A percentile compares a stretch with the other conserved stretches of the same genome.
phyloP scores from a whole-genome alignment of 1,140 invertebrate species.

The Zaprionus lachaisei region DNA sequence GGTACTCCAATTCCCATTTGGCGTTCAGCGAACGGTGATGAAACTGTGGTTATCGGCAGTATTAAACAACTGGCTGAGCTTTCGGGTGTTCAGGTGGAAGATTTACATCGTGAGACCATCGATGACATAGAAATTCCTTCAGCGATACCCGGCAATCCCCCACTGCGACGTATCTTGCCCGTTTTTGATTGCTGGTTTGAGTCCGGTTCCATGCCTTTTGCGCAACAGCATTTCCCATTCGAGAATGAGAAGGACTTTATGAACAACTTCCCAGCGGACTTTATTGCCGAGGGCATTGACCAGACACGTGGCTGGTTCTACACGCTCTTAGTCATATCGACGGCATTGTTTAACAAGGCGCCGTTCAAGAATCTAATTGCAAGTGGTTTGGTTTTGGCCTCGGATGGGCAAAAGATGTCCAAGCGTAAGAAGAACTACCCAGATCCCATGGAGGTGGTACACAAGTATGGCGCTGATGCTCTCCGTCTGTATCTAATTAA shows the following conservation, averaged over 20 bases:
- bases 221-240: conserved; percentile 98
- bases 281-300: conserved; percentile 99
- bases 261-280: conserved; percentile 98
- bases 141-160: conserved; percentile 90
- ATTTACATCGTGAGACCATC: conserved; percentile 98
- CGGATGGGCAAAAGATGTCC: conserved; percentile 99
- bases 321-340: conserved; percentile 97
- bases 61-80: conserved; percentile 95
- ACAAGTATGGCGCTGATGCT: conserved; percentile 98
- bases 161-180: conserved; percentile 93
- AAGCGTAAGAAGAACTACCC: conserved; percentile 99
- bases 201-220: conserved; percentile 99
- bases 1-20: conserved; percentile 99
- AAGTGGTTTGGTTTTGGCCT: conserved; percentile 97
- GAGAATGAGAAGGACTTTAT: conserved; percentile 96
- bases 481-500: conserved; percentile 98
- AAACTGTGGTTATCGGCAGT: conserved; percentile 97
- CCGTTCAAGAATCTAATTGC: conserved; percentile 99
- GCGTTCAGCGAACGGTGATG: conserved; percentile 97
- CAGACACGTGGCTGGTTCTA: conserved; percentile 99
- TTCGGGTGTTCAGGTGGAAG: conserved; percentile 92
- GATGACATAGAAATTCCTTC: conserved; percentile 98
- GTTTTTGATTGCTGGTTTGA: conserved; percentile 99
- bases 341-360: conserved; percentile 97
- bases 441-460: conserved; percentile 95